Evolutionary conservation across 2,113 vertebrate species (phyloP).

Genomic region (Periophthalmus modestus): DNA sequence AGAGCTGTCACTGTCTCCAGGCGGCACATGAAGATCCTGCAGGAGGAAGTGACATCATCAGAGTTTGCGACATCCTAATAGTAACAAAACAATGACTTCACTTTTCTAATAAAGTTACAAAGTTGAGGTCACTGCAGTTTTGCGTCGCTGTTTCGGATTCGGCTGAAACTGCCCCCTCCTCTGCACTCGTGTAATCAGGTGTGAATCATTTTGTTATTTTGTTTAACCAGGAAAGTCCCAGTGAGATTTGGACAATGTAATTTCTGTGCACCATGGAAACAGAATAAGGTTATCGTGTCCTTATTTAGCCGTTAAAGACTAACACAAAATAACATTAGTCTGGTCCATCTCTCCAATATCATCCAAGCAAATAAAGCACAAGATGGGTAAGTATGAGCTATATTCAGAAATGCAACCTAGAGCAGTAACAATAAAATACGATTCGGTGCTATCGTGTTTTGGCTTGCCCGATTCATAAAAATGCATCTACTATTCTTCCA

Average conservation of each 20-base stretch:
- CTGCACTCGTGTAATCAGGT: background rate
- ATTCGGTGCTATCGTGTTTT: no score
- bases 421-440: no score
- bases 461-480: no score
- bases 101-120: background rate
- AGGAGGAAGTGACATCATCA: conserved; percentile 26
- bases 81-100: conserved; percentile 15
- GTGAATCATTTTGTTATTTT: background rate
- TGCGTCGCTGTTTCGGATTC: background rate
- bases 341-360: no score
- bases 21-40: conserved; percentile 73
- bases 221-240: no score
- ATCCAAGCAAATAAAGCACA: no score
- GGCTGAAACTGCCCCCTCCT: background rate
- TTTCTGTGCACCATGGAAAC: background rate
- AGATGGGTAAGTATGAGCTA: no score
- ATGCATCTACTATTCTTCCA: no score
- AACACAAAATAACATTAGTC: no score
- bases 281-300: background rate
- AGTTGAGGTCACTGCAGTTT: background rate
- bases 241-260: no score
- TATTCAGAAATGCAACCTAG: no score
- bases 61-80: conserved; percentile 1
- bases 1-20: conserved; percentile 54
- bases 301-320: background rate